A percentile compares a stretch with the other conserved stretches of the same genome.
Conservation (phyloP, 2,797 vertebrate genomes). For the Crocidura indochinensis region DNA sequence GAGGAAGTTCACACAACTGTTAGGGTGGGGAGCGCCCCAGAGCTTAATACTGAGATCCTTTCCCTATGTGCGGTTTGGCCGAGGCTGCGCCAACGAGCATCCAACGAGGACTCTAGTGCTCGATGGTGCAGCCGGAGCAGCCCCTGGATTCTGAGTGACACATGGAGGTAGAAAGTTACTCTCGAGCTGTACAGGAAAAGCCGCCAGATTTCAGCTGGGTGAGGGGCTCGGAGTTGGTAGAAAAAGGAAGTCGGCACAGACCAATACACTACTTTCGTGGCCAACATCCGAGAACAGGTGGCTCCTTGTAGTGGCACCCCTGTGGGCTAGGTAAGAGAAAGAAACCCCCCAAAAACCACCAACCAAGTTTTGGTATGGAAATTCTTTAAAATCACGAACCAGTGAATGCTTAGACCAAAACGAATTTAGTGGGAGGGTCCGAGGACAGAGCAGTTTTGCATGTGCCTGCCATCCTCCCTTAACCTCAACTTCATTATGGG, state of each 20-base stretch:
- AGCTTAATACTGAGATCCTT: slow-evolving; percentile 56
- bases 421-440: slow-evolving; percentile 40
- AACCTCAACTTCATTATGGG: slow-evolving; percentile 52
- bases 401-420: slow-evolving; percentile 75
- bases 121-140: slow-evolving; percentile 76
- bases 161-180: slow-evolving; percentile 56
- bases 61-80: slow-evolving; percentile 76
- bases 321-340: slow-evolving; percentile 40
- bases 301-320: slow-evolving; percentile 75
- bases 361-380: slow-evolving; percentile 73
- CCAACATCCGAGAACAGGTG: slow-evolving; percentile 71
- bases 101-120: slow-evolving; percentile 76
- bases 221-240: slow-evolving; percentile 15
- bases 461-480: slow-evolving; percentile 74
- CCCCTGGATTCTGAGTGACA: slow-evolving; percentile 65
- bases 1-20: slow-evolving; percentile 85
- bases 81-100: slow-evolving; percentile 65
- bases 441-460: slow-evolving; percentile 75
- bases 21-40: slow-evolving; percentile 80
- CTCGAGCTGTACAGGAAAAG: slow-evolving; percentile 54
- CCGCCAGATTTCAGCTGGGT: slow-evolving; percentile 75
- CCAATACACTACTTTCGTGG: slow-evolving; percentile 36
- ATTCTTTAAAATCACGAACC: slow-evolving; percentile 64
- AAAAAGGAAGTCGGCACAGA: slow-evolving; percentile 59
- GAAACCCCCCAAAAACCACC: background rate